Percentiles rank a stretch among this genome's conserved stretches.
Conservation (phyloP, 2,113 vertebrate genomes). For the Macrotus californicus region DNA sequence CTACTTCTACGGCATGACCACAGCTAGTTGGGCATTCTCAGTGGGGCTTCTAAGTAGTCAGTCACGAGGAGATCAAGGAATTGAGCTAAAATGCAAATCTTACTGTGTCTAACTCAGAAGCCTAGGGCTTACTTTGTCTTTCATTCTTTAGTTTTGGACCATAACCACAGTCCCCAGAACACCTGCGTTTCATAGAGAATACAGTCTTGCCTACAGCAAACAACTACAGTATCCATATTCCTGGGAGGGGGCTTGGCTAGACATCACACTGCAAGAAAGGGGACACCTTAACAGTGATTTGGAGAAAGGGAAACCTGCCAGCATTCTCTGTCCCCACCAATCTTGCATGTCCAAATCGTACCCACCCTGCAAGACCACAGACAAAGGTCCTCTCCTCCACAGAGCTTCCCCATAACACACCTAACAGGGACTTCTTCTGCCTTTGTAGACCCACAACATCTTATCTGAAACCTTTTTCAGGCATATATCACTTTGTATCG, state of each 20-base stretch:
- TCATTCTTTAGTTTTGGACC: background rate
- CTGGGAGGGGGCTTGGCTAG: background rate
- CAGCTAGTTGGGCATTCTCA: background rate
- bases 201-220: background rate
- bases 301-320: background rate
- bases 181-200: background rate
- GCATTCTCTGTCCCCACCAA: background rate
- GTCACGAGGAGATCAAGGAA: background rate
- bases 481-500: background rate
- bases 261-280: background rate
- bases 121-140: background rate
- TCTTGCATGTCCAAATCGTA: background rate
- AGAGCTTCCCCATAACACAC: background rate
- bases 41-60: background rate
- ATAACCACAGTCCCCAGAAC: background rate
- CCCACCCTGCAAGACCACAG: background rate
- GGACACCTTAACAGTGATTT: background rate
- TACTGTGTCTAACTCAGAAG: background rate
- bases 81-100: background rate
- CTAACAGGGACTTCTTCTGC: background rate
- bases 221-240: background rate
- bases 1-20: background rate
- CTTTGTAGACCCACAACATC: background rate
- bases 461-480: background rate
- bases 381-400: background rate